Evolutionary conservation across 2,113 vertebrate genomes (phyloP), one percentile per base, ranked within the genome.

Genomic region (Rhipidura dahli): DNA sequence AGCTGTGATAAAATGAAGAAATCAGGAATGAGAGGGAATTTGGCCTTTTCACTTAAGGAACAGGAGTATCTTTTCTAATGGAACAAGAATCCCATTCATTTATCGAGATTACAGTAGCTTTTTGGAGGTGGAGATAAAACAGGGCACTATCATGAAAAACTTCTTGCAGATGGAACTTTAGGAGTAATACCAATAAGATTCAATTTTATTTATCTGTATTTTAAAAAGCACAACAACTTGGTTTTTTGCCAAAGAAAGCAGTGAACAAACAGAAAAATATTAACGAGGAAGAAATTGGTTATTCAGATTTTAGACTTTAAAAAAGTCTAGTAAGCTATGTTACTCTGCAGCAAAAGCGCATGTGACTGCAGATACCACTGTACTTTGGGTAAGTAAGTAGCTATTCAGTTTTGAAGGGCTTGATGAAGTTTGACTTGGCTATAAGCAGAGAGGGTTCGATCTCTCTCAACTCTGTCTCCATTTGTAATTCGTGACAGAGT

Each of bases 1-100:
- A 91, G 61, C 65, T 77, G 75, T 77, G 75, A 92, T 90, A 88
- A 92, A 93, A 88, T 75, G 47, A 68, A 71, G 75, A 91, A 88
- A 35, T 93, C 71, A 80, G n/a, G 51, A 88, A 86, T 33, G 63
- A 66, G 82, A 76, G 39, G 23, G 24, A 83, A 26, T 87, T 89
- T 72, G 50, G 47, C 42, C 59, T 64, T 80, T 91, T 95, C 22
- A 57, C 66, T 66, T 88, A 47, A 66, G 85, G 75, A 80, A 53
- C 28, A 57, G 68, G n/a, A 86, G 22, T 66, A 40, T 89, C 21
- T 86, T 86, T 90, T 65, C 63, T 73, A 83, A 11, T 35, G 42
- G 76, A 94, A 64, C 7, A 40, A 28, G 91, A 73, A 11, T 81
- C n/a, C 21, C 8, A 31, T 69, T 92, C 51, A 49, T 90, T 94